Base-by-base conservation (phyloP, 2,113 vertebrate genomes). In the Protomyctophum bolini region DNA sequence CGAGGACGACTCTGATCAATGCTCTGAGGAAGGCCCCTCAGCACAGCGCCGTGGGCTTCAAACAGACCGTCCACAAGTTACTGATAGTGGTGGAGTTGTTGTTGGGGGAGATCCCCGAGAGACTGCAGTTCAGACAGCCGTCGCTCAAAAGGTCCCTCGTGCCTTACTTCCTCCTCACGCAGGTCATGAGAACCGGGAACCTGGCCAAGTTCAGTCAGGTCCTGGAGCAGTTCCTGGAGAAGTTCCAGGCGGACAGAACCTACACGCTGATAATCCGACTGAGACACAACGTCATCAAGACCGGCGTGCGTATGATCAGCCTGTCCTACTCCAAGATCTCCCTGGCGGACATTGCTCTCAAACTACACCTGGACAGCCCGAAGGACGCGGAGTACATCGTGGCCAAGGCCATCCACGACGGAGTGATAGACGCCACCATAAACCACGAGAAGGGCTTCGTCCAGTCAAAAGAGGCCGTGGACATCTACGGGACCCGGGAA, bases 351-450 rank as follows among this genome's bases (percentile, higher is more conserved):
- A 99, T 99, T 0, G 98, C 98, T 67, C 96, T 95, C 91, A 99
- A 99, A 78, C 93, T 99, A 79, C 98, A 99, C 92, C 93, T 99
- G 59, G 98, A 98, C 89, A 98, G 97, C 14, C 96, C 97, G 0
- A 97, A 99, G 86, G 98, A 99, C 0, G 98, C 98, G 0, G 98
- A 99, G 87, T 99, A 98, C 91, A 99, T 99, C 0, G 97, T 99
- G 0, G 98, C 98, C 87, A 99, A 99, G 97, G 97, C 97, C 46
- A 99, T 99, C 80, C 94, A 97, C 10, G 97, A 99, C 0, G 97
- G 97, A 0, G 97, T 99, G 52, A 99, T 99, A 0, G 97, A 98
- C 88, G 97, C 97, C 79, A 98, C 96, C 88, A 99, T 99, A 76
- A 98, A 99, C 90, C 97, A 99, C 0, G 97, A 99, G 91, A 99